phyloP scores from a whole-genome alignment of 2,888 invertebrate species.

The Drosophila leonis region DNA sequence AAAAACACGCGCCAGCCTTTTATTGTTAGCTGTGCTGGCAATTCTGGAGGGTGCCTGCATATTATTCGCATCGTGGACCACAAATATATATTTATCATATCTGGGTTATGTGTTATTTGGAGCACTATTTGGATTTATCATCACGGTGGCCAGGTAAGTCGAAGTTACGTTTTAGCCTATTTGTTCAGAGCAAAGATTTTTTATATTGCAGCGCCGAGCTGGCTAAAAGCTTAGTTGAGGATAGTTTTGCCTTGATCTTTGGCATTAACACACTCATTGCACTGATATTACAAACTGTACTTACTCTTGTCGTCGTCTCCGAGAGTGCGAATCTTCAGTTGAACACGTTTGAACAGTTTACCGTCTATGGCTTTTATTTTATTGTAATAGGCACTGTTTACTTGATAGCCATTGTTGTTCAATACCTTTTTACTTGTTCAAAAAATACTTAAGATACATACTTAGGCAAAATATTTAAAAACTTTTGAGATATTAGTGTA shows the following conservation, averaged over 20 bases:
- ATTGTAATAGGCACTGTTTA: slow-evolving; percentile 79
- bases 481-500: neutral
- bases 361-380: slow-evolving; percentile 83
- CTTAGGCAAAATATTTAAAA: neutral
- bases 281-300: slow-evolving; percentile 90
- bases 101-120: slow-evolving; percentile 91
- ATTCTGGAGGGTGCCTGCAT: slow-evolving; percentile 87
- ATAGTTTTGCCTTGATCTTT: slow-evolving; percentile 95
- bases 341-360: slow-evolving; percentile 77
- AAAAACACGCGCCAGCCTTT: slow-evolving; percentile 84
- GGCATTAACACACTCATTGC: slow-evolving; percentile 95
- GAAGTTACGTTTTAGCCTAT: rapidly evolving
- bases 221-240: slow-evolving; percentile 91
- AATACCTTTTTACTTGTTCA: slow-evolving; percentile 47
- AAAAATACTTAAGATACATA: slow-evolving; percentile 3
- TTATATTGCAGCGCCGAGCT: slow-evolving; percentile 91
- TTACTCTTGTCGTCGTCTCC: slow-evolving; percentile 87
- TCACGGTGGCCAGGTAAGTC: slow-evolving; percentile 82
- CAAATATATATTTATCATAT: slow-evolving; percentile 90
- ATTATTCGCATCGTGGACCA: slow-evolving; percentile 87
- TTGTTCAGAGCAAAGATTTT: neutral
- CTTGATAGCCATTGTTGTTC: slow-evolving; percentile 66
- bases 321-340: slow-evolving; percentile 76
- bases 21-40: slow-evolving; percentile 86
- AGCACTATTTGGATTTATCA: slow-evolving; percentile 90